Evolutionary conservation across 92 coral and sea anemone species (phyloP).

Genomic region (Bergia sp.): DNA sequence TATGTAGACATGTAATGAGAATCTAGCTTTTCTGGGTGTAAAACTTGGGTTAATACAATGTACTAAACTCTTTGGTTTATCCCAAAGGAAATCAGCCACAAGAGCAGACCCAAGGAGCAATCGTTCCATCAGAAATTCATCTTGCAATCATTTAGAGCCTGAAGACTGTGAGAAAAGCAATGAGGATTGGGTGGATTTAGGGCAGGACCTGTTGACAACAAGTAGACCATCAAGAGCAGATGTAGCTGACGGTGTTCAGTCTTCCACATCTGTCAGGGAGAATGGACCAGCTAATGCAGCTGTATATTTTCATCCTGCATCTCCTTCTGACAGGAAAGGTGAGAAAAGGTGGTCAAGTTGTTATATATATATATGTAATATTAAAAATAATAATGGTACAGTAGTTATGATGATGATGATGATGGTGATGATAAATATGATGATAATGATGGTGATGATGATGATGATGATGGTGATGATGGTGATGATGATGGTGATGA

Average conservation of each 20-base stretch:
- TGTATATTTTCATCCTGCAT: background rate
- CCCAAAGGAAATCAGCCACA: slow-evolving; percentile 68
- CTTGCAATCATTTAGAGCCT: slow-evolving; percentile 22
- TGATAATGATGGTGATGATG: too few species aligned
- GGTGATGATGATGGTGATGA: too few species aligned
- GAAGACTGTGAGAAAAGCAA: slow-evolving; percentile 37
- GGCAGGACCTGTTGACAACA: background rate
- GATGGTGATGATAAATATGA: too few species aligned
- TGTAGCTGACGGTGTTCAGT: slow-evolving; percentile 19
- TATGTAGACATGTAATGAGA: background rate
- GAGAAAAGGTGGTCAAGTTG: background rate
- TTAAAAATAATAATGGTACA: background rate
- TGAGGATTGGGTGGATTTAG: slow-evolving; percentile 82
- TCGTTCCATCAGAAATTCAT: slow-evolving; percentile 29
- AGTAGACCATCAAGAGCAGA: slow-evolving; percentile 7
- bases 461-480: too few species aligned
- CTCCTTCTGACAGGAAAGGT: slow-evolving; percentile 16
- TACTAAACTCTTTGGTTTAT: background rate
- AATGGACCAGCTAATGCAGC: background rate
- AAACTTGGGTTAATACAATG: background rate
- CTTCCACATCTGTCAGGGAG: background rate
- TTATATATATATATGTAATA: too few species aligned
- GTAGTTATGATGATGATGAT: background rate
- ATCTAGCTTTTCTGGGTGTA: background rate
- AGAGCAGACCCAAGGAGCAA: slow-evolving; percentile 60